Evolutionary conservation across 30 jellyfish, hydroid and myxozoan genomes (phyloP), one percentile per base, ranked within the genome.

Genomic region (Nemopilema nomurai): DNA sequence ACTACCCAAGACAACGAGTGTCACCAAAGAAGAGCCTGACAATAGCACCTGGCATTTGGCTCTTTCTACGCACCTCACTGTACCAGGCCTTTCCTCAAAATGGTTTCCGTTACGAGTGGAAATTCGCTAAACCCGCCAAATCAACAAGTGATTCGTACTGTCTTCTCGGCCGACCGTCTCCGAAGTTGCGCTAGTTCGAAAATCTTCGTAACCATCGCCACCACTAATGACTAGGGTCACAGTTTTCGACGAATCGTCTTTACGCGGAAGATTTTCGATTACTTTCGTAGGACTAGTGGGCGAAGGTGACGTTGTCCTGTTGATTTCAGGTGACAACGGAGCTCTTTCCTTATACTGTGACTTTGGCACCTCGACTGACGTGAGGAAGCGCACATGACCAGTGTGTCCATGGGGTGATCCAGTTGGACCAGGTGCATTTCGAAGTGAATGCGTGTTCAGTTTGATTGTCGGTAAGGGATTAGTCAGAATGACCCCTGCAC

Each of bases 381-480:
- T 95, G 62, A 95, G 82, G 67, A 95, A 95, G 52, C 99, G 96
- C 51, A 95, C 99, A 67, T 95, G 99, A 20, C 99, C 99, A 26
- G 99, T 95, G 77, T 95, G 99, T 26, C 99, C 99, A 64, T 95
- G 97, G 1, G 99, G 99, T 77, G 99, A 95, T 22, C 99, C 99
- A 0, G 96, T 88, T 28, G 99, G 99, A 6, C 97, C 97, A 18
- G 97, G 97, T 52, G 93, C 90, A 65, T 87, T 86, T 22, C 97
- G 77, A 21, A 95, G 66, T 29, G 95, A 96, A 22, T 87, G 83
- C 49, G 98, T 95, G 78, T 87, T 95, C 22, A 90, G 85, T 51
- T 92, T 89, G 24, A 89, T 90, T 0, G 97, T 75, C 17, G 99
- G 99, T 24, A 95, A 69, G 1, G 97, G 99, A 67, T 95, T 95